phyloP scores from a whole-genome alignment of 2,888 invertebrate species.

The Scrobipalpa atriplicella region DNA sequence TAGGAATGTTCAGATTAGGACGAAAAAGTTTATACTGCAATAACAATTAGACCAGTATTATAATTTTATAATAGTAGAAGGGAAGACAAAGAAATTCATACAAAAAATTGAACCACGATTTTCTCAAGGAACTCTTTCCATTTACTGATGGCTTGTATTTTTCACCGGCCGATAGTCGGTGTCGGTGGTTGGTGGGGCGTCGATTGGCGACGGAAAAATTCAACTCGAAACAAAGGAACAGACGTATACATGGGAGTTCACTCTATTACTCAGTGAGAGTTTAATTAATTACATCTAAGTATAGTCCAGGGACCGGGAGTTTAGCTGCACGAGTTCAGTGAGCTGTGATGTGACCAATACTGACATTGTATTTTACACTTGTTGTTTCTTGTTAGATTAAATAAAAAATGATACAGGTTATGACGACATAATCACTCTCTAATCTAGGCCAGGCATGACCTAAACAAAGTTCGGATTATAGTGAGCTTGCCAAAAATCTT shows the following conservation, averaged over 20 bases:
- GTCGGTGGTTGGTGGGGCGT: not conserved
- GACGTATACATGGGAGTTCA: conserved; percentile 35
- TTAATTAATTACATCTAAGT: conserved; percentile 74
- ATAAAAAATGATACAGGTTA: no score
- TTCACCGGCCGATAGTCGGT: not conserved
- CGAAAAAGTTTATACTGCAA: no score
- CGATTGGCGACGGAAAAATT: conserved; percentile 13
- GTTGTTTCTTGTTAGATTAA: no score
- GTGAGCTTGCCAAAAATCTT: no score
- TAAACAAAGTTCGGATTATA: no score
- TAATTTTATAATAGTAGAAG: no score
- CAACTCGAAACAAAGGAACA: conserved; percentile 31
- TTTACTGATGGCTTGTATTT: conserved; percentile 10
- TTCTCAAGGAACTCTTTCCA: not conserved
- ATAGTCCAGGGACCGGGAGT: not conserved
- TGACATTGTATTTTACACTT: no score
- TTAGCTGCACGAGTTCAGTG: not conserved
- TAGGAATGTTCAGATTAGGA: no score
- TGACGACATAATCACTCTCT: no score
- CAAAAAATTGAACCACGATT: not conserved
- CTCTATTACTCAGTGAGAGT: conserved; percentile 37
- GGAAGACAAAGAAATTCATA: not conserved
- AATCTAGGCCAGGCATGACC: no score
- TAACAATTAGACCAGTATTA: no score
- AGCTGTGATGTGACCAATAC: not conserved